A percentile compares a stretch with the other conserved stretches of the same genome.
Conservation (phyloP, 2,113 vertebrate genomes). For the Puntigrus tetrazona region DNA sequence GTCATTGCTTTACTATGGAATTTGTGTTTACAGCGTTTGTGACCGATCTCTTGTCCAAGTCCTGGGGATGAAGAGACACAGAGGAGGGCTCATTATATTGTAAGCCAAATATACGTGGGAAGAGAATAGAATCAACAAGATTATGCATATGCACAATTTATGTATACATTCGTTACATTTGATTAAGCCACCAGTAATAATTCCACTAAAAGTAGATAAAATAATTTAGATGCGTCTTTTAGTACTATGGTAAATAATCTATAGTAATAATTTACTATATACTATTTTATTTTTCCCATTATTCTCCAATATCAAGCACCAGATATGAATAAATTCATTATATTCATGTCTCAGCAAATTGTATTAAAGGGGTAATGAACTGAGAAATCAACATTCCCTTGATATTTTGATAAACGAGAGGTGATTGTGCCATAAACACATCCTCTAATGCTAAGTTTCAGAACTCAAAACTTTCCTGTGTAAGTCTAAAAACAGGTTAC, state of each 20-base stretch:
- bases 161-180: background rate
- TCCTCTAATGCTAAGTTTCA: too few relatives aligned
- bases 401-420: too few relatives aligned
- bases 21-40: background rate
- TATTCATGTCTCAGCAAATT: background rate
- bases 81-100: background rate
- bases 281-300: background rate
- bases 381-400: too few relatives aligned
- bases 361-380: background rate
- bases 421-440: too few relatives aligned
- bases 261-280: background rate
- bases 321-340: background rate
- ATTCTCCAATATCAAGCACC: background rate
- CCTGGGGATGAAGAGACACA: background rate
- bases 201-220: background rate
- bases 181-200: background rate
- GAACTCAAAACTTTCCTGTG: too few relatives aligned
- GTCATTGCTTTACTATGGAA: background rate
- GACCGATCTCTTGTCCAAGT: constrained; percentile 2
- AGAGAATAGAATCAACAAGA: background rate
- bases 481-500: too few relatives aligned
- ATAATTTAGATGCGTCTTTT: background rate
- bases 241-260: background rate
- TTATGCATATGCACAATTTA: background rate
- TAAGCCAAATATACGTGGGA: background rate